Base-by-base conservation (phyloP, 2,113 vertebrate species). In the Hippocampus mohnikei region DNA sequence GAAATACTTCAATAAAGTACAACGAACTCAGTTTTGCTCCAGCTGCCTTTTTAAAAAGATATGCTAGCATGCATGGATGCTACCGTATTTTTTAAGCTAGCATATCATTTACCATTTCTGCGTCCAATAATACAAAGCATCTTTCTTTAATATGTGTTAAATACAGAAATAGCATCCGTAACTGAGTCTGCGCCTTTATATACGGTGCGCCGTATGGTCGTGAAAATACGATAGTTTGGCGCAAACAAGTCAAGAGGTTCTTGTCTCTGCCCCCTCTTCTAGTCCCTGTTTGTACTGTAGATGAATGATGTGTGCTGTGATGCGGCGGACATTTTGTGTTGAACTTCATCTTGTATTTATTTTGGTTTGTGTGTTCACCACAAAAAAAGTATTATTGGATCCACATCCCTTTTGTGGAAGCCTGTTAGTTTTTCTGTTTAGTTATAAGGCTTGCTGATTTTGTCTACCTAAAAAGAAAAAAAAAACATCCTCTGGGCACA, bases 301-400 rank as follows among this genome's bases (percentile, higher is more conserved):
- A 87, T 85, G 67, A 87, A 81, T 79, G 76, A 63, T 77, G 74
- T 74, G 64, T 65, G 6, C 66, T 69, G 67, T 72, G 68, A 75
- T 75, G 76, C 84, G 85, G 84, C 67, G 53, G 71, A 76, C 84
- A 78, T 15, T 73, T 40, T 71, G 70, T 48, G 44, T 80, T 78
- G 72, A 20, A 66, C 59, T 60, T 69, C 0, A 20, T 70, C 66
- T 75, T 62, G 12, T 60, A 72, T 78, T 81, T 73, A 62, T 79
- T 72, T 78, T 63, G 63, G 52, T 63, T 23, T 25, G 75, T 23
- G 41, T 55, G 81, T 85, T 76, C 75, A 68, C 79, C 71, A 63
- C 83, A 27, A 52, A 64, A 65, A 42, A 27, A 52, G 9, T 69
- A 72, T 80, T 68, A 75, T 66, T 77, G 70, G 69, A 62, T 37